Evolutionary conservation across 1,140 invertebrate species (phyloP), one percentile per base, ranked within the genome.

Genomic region (Andricus grossulariae): DNA sequence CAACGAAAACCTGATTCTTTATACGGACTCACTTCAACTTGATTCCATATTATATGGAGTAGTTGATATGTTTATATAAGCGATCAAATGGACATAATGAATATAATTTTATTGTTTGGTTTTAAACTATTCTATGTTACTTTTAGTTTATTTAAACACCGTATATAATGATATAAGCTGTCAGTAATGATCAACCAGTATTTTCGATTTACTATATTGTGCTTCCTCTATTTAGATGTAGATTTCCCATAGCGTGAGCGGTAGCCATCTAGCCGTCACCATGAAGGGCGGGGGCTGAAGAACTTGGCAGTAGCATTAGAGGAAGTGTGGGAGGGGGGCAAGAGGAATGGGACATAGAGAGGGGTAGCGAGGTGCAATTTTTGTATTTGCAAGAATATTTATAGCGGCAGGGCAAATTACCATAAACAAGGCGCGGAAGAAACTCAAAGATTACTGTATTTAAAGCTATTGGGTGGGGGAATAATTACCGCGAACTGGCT

Each of bases 361-460:
- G 60, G 25, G 15, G 25, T 4, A 39, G 32, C 16, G 60, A 66
- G 60, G 60, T 83, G 87, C 84, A 89, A 90, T 91, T 90, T 90
- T 88, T 89, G 84, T 86, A 88, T 89, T 90, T 88, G 85, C 80
- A 66, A 74, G 84, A 87, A 87, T 90, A 91, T 91, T 90, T 90
- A 90, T 90, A 85, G 84, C 86, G 75, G 82, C 77, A 75, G 76
- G 82, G 74, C 75, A 84, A 84, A 90, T 90, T 90, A 90, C 86
- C 89, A 90, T 90, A 89, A 91, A 91, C 89, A 90, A 90, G 86
- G 81, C 77, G 80, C 84, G 74, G 75, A 85, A 84, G 87, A 88
- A 90, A 88, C 86, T 84, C 86, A 85, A 83, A 86, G 86, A 91
- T 91, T 91, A 89, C 84, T 85, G 88, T 90, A 86, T 88, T 89